These are phyloP conservation scores for Eonycteris spelaea DNA, from an alignment of 2,113 vertebrate species.

Conservation along the genomic window DNA sequence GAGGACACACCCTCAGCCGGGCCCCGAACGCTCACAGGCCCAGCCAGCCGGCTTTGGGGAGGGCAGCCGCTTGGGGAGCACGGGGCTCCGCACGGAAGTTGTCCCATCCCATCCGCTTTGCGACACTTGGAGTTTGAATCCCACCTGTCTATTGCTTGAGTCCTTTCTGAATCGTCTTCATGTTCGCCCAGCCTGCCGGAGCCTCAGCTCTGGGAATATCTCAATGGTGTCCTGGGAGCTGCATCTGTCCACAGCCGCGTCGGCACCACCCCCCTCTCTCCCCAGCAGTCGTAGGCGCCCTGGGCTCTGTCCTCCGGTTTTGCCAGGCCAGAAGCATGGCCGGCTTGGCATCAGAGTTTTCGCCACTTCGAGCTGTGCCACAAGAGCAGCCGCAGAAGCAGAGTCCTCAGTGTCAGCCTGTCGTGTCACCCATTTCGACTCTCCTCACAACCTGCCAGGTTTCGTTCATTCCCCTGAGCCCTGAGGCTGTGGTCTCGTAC, in stretches of 20 bases:
- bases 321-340: not conserved
- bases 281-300: not conserved
- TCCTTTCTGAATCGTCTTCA: not conserved
- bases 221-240: not conserved
- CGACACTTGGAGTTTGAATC: not conserved
- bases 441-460: not conserved
- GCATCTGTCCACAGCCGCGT: not conserved
- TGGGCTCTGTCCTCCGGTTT: not conserved
- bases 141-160: not conserved
- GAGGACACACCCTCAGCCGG: not conserved
- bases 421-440: not conserved
- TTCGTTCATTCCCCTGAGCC: not conserved
- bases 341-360: not conserved
- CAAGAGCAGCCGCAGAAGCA: no score
- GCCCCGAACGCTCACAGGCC: not conserved
- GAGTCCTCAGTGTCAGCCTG: not conserved
- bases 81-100: not conserved
- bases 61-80: accelerated
- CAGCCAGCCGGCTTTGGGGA: not conserved
- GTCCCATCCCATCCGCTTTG: no score
- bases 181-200: not conserved
- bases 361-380: not conserved
- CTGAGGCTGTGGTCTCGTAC: no score
- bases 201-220: not conserved
- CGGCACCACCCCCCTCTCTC: not conserved